These are phyloP conservation scores for Mesocricetus auratus DNA, from an alignment of 2,113 vertebrate species.

Conservation along the genomic window DNA sequence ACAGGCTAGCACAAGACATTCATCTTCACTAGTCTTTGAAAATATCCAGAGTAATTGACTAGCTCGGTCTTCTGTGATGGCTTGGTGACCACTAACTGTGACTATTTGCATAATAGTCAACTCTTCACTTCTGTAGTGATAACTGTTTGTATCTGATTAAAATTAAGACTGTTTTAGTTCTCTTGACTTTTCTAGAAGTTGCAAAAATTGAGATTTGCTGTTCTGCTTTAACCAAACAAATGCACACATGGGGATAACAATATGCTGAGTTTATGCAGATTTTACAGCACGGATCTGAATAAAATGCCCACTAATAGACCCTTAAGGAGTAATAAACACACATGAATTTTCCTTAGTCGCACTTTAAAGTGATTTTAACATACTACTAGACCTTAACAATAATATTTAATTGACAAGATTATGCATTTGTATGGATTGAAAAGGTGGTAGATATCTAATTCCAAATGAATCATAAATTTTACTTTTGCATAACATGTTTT, in stretches of 20 bases:
- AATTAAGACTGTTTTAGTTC: conserved; percentile 91
- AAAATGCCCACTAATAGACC: conserved; percentile 93
- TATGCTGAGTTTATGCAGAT: conserved; percentile 94
- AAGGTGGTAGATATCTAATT: conserved; percentile 90
- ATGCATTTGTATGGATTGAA: conserved; percentile 91
- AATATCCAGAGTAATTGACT: conserved; percentile 91
- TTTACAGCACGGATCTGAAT: conserved; percentile 92
- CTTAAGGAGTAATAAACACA: conserved; percentile 92
- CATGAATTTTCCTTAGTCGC: conserved; percentile 92
- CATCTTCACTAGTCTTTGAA: conserved; percentile 91
- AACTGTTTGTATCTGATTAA: conserved; percentile 92
- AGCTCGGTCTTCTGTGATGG: conserved; percentile 89
- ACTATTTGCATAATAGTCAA: conserved; percentile 93
- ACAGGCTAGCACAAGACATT: conserved; percentile 85
- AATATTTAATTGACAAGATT: conserved; percentile 94
- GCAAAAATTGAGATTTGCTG: conserved; percentile 92
- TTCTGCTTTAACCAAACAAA: conserved; percentile 93
- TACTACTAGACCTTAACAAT: conserved; percentile 92
- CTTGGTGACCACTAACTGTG: conserved; percentile 90
- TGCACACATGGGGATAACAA: conserved; percentile 92
- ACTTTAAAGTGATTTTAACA: conserved; percentile 92
- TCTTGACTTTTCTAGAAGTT: conserved; percentile 92
- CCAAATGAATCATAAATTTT: conserved; percentile 90
- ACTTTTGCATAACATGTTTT: conserved; percentile 92
- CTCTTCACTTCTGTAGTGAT: conserved; percentile 90